These are phyloP conservation scores for Centropristis striata DNA, from an alignment of 2,113 vertebrate species.

Conservation along the genomic window DNA sequence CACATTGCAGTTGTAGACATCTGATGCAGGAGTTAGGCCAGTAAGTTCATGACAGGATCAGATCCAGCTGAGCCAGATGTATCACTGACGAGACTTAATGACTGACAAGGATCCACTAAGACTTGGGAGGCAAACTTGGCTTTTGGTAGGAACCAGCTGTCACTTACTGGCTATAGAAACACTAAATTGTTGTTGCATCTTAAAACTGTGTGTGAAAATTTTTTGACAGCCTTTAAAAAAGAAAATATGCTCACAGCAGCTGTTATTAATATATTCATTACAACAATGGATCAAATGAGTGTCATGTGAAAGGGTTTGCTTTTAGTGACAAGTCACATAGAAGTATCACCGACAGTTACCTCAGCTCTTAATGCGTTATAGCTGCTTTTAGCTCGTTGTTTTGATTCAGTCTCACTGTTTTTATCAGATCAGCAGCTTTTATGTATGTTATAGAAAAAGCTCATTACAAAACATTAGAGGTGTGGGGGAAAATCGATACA, in stretches of 20 bases:
- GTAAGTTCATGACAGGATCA: constrained; percentile 9
- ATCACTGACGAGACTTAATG: not conserved
- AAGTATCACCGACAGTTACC: not conserved
- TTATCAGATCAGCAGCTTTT: not conserved
- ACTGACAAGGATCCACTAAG: constrained; percentile 2
- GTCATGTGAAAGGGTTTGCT: not conserved
- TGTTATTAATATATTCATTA: not conserved
- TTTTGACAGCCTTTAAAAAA: not conserved
- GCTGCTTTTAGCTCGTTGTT: not conserved
- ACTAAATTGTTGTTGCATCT: too few relatives aligned
- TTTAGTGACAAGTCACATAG: constrained; percentile 2
- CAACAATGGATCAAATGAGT: not conserved
- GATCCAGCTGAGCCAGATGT: constrained; percentile 6
- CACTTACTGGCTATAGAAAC: not conserved
- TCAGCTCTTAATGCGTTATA: not conserved
- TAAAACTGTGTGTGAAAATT: not conserved
- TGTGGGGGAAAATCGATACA: too few relatives aligned
- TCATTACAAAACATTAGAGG: too few relatives aligned
- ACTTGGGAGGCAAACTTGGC: not conserved
- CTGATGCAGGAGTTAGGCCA: not conserved
- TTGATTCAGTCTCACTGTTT: not conserved
- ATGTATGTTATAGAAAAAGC: too few relatives aligned
- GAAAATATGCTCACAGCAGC: not conserved
- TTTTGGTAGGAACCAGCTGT: not conserved
- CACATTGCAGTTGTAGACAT: constrained; percentile 3